A percentile compares a stretch with the other conserved stretches of the same genome.
These are phyloP conservation scores for Sclerurus mexicanus DNA, from an alignment of 2,113 vertebrate genomes.

Conservation along the genomic window DNA sequence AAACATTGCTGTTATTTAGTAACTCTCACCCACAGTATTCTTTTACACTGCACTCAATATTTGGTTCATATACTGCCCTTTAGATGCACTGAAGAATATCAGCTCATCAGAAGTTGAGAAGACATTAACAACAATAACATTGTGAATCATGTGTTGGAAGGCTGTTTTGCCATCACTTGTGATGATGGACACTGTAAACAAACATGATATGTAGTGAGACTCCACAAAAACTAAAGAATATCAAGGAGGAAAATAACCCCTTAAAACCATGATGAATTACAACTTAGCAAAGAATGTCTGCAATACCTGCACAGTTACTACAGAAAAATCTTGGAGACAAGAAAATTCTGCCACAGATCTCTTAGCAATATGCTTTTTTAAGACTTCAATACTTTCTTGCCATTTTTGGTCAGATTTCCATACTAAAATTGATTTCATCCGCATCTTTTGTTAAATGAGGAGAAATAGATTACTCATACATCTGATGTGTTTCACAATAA, in stretches of 20 bases:
- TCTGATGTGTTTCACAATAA: not conserved
- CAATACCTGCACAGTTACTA: not conserved
- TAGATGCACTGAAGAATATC: not conserved
- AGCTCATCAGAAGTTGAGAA: not conserved
- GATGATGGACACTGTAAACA: constrained; percentile 30
- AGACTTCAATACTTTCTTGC: not conserved
- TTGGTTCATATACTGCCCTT: not conserved
- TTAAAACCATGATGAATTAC: not conserved
- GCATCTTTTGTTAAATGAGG: not conserved
- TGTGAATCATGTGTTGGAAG: not conserved
- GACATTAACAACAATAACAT: not conserved
- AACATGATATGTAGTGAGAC: not conserved
- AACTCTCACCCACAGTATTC: not conserved
- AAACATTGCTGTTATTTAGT: not conserved
- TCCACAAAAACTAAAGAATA: constrained; percentile 6
- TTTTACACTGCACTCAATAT: not conserved
- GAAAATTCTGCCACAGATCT: not conserved
- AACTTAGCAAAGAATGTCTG: not conserved
- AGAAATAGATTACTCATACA: not conserved
- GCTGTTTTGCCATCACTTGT: not conserved
- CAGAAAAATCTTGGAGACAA: not conserved
- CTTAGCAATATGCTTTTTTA: not conserved
- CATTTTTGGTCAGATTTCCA: not conserved
- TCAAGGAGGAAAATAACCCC: not conserved
- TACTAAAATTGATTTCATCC: not conserved